These are phyloP conservation scores for Teleopsis dalmanni DNA, from an alignment of 1,140 invertebrate genomes.

Conservation along the genomic window DNA sequence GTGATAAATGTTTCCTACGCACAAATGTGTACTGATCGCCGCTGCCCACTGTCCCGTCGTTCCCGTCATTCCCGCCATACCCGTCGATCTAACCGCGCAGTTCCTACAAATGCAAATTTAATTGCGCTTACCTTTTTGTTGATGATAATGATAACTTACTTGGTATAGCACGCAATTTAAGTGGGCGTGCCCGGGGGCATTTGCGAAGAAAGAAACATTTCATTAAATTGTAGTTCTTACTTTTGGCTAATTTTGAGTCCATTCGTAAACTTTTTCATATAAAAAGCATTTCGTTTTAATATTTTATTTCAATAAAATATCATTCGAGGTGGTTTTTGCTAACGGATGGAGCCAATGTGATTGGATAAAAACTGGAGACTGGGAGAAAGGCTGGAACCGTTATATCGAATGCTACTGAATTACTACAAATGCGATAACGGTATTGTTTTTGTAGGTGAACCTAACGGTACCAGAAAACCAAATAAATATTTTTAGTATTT, in stretches of 20 bases:
- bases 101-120: conserved; percentile 44
- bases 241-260: no score
- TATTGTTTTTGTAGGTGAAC: conserved; percentile 4
- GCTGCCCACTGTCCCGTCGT: neutral
- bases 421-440: conserved; percentile 4
- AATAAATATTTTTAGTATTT: no score
- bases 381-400: no score
- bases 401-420: neutral
- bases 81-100: neutral
- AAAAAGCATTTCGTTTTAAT: no score
- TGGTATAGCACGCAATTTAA: conserved; percentile 38
- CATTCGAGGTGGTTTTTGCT: no score
- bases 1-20: conserved; percentile 45
- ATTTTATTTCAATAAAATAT: no score
- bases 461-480: no score
- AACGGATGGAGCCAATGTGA: no score
- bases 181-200: conserved; percentile 36
- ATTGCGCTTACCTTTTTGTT: conserved; percentile 20
- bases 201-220: no score
- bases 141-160: conserved; percentile 11
- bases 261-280: no score
- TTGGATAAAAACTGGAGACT: no score
- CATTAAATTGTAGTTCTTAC: no score
- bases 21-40: neutral
- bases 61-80: neutral